Percentiles rank a stretch among this genome's conserved stretches.
phyloP scores from a whole-genome alignment of 2,888 invertebrate genomes.

The Caenorhabditis drosophilae region DNA sequence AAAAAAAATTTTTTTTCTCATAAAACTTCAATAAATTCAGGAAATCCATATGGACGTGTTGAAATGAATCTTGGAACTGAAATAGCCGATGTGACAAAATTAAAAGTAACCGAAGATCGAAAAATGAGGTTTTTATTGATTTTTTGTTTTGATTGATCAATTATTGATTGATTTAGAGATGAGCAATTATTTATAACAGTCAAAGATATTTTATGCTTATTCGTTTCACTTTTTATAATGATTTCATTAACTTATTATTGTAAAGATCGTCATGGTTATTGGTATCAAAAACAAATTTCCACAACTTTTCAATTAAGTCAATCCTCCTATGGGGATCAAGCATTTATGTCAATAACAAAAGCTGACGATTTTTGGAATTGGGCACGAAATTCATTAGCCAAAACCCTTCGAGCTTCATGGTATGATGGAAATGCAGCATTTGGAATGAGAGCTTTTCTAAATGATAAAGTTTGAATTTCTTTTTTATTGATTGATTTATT shows the following conservation, averaged over 20 bases:
- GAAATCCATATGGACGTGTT: conserved; percentile 24
- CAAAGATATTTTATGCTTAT: conserved; percentile 46
- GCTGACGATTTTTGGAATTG: conserved; percentile 50
- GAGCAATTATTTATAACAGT: conserved; percentile 45
- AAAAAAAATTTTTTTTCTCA: too few relatives aligned
- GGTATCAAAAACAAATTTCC: conserved; percentile 43
- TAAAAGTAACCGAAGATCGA: conserved; percentile 35
- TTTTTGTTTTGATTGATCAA: too few relatives aligned
- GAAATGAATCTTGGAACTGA: conserved; percentile 34
- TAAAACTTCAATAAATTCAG: conserved; percentile 9
- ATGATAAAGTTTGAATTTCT: conserved; percentile 72
- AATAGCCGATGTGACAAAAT: conserved; percentile 40
- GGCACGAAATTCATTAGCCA: conserved; percentile 40
- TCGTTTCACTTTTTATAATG: conserved; percentile 47
- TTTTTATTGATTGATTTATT: too few relatives aligned
- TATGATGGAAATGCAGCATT: conserved; percentile 73
- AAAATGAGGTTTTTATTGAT: too few relatives aligned
- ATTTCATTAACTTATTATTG: conserved; percentile 47
- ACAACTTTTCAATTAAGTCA: conserved; percentile 21
- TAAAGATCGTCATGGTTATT: conserved; percentile 46
- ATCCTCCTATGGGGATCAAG: conserved; percentile 18
- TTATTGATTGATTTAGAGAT: too few relatives aligned
- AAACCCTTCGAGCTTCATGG: conserved; percentile 71
- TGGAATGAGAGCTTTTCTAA: conserved; percentile 72
- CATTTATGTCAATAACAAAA: conserved; percentile 43